Conservation (phyloP, 1,140 invertebrate species). For the Pseudomyrmex sp. region DNA sequence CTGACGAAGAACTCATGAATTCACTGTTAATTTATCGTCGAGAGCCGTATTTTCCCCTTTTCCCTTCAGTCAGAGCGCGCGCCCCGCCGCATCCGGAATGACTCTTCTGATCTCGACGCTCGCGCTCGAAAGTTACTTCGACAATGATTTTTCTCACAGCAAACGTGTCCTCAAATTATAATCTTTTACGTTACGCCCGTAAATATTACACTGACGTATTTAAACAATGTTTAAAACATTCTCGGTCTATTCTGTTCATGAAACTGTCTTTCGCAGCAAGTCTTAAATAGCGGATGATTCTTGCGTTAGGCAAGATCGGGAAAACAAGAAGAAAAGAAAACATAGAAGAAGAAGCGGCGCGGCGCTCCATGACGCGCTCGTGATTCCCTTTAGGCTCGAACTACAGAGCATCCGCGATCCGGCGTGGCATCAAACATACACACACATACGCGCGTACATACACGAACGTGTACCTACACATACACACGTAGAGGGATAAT, state of each 20-base stretch:
- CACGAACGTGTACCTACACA: conserved; percentile 24
- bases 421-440: conserved; percentile 74
- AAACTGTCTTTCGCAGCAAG: conserved; percentile 29
- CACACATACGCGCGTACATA: conserved; percentile 43
- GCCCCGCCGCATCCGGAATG: conserved; percentile 51
- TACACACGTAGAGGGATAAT: conserved; percentile 77
- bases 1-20: conserved; percentile 72
- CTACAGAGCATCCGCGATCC: conserved; percentile 70
- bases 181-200: too few species aligned
- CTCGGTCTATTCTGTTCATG: neutral
- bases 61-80: neutral
- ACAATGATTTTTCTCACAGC: too few species aligned
- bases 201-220: too few species aligned
- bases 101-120: conserved; percentile 18
- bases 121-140: neutral
- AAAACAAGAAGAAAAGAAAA: neutral
- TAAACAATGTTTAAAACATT: neutral
- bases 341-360: conserved; percentile 1
- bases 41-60: conserved; percentile 20
- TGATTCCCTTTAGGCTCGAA: conserved; percentile 81
- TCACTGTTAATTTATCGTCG: conserved; percentile 71
- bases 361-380: conserved; percentile 73
- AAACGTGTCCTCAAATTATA: too few species aligned
- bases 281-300: conserved; percentile 56
- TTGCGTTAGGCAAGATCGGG: conserved; percentile 9